Percentiles rank a stretch among this genome's conserved stretches.
Conservation (phyloP, 1,140 invertebrate species). For the Melanaphis sacchari region DNA sequence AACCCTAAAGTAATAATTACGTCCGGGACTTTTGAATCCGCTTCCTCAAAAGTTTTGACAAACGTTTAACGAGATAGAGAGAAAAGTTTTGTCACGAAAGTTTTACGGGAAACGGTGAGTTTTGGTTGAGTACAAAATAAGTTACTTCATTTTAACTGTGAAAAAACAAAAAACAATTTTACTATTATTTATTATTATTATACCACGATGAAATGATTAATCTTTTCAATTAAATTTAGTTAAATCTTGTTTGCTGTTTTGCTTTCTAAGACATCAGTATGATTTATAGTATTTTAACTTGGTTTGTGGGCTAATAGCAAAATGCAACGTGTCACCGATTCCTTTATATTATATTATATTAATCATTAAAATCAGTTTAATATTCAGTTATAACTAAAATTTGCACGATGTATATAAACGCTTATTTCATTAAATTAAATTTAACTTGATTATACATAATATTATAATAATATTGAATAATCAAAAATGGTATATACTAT, state of each 20-base stretch:
- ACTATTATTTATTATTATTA: neutral
- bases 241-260: neutral
- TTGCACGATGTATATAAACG: neutral
- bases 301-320: neutral
- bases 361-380: neutral
- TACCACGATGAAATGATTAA: neutral
- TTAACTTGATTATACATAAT: neutral
- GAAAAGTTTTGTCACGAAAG: conserved; percentile 46
- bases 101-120: neutral
- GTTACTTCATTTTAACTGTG: conserved; percentile 33
- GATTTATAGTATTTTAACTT: conserved; percentile 14
- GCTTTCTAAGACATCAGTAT: neutral
- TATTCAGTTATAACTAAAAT: neutral
- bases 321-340: neutral
- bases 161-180: conserved; percentile 17
- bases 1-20: conserved; percentile 15
- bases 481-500: neutral
- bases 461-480: neutral
- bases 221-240: conserved; percentile 3
- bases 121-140: neutral
- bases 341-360: neutral
- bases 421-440: neutral
- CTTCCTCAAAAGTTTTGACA: conserved; percentile 32
- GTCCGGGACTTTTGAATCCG: conserved; percentile 32
- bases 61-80: conserved; percentile 39